Conservation (phyloP, 2,797 vertebrate genomes). For the Acipenser oxyrinchus region DNA sequence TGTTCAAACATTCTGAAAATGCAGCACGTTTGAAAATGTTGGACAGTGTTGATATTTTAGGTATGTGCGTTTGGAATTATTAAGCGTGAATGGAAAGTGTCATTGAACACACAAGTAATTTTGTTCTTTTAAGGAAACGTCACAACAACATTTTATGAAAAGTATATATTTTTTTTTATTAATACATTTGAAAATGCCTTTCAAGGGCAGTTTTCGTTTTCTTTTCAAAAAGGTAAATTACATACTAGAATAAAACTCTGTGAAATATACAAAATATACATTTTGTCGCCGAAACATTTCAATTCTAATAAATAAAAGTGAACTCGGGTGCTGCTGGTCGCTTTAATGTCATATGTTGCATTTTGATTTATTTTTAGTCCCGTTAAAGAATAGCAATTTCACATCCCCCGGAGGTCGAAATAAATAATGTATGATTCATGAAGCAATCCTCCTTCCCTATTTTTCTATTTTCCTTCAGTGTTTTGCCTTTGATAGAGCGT, state of each 20-base stretch:
- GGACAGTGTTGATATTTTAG: no score
- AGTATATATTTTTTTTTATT: conserved; percentile 65
- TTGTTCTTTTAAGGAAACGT: not conserved
- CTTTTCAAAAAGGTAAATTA: conserved; percentile 52
- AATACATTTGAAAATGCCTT: conserved; percentile 43
- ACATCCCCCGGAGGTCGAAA: conserved; percentile 54
- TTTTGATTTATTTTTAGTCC: conserved; percentile 47
- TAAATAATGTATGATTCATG: conserved; percentile 65
- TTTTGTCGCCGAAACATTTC: conserved; percentile 51
- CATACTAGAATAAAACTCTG: conserved; percentile 74
- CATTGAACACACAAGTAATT: no score
- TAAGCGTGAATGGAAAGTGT: no score
- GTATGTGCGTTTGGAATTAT: no score
- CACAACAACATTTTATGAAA: conserved; percentile 46
- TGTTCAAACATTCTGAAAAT: no score
- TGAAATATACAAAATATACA: conserved; percentile 69
- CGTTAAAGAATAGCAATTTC: conserved; percentile 51
- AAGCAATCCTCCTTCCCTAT: conserved; percentile 34
- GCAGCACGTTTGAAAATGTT: no score
- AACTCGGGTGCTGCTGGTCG: conserved; percentile 45
- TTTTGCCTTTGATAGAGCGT: conserved; percentile 53
- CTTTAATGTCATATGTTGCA: no score
- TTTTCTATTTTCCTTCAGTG: conserved; percentile 35
- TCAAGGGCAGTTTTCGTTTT: conserved; percentile 38
- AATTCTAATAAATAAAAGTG: conserved; percentile 72